A percentile compares a stretch with the other conserved stretches of the same genome.
phyloP scores from a whole-genome alignment of 2,888 invertebrate species.

The Scrobipalpa costella region DNA sequence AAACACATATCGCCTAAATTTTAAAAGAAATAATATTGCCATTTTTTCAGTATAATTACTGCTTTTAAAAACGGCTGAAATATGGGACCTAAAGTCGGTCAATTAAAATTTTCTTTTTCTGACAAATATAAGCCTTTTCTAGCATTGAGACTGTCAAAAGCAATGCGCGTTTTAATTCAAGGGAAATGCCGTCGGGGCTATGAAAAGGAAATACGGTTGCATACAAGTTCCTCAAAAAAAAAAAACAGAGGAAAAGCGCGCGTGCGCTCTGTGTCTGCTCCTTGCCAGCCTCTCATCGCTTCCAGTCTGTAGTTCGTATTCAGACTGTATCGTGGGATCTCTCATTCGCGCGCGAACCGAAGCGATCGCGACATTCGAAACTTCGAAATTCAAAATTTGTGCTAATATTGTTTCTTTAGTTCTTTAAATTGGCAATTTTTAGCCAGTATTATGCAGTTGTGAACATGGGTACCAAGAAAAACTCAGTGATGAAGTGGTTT shows the following conservation, averaged over 20 bases:
- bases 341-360: not conserved
- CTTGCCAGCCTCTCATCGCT: constrained; percentile 42
- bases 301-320: constrained; percentile 9
- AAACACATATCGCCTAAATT: too few relatives aligned
- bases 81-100: not conserved
- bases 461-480: constrained; percentile 37
- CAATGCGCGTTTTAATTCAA: constrained; percentile 52
- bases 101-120: not conserved
- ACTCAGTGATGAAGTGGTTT: constrained; percentile 64
- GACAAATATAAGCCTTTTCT: not conserved
- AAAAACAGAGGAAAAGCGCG: constrained; percentile 44
- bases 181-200: constrained; percentile 37
- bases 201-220: constrained; percentile 41
- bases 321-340: not conserved
- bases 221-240: constrained; percentile 37
- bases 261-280: constrained; percentile 47
- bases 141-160: constrained; percentile 48
- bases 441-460: not conserved
- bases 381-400: constrained; percentile 15
- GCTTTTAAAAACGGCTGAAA: not conserved
- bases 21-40: too few relatives aligned
- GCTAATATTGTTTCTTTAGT: not conserved
- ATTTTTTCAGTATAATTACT: too few relatives aligned
- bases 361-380: constrained; percentile 18
- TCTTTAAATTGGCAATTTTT: not conserved